Base-by-base conservation (phyloP, 2,113 vertebrate species). In the Zootoca vivipara region DNA sequence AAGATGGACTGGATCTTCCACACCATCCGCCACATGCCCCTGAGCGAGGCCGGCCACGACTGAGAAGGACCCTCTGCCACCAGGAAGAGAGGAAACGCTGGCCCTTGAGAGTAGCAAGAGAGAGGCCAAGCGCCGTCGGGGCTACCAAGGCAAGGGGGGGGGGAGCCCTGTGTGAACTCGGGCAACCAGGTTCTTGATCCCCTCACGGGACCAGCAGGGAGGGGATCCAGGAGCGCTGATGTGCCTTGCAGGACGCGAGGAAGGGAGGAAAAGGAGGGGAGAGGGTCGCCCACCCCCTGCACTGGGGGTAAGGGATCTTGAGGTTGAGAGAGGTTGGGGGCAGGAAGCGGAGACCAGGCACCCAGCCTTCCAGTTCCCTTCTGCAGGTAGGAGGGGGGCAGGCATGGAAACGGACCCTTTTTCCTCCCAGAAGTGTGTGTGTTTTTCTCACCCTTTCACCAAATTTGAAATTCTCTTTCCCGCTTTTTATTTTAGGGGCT, bases 1-100 rank as follows among this genome's bases (percentile, higher is more conserved):
- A 97, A 97, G 94, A 97, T 97, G 96, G 97, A 97, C 95, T 97
- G 97, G 97, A 97, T 97, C 91, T 97, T 97, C 90, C 97, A 97
- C 94, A 97, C 97, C 82, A 97, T 97, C 90, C 91, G 96, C 75
- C 96, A 97, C 94, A 97, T 97, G 96, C 96, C 96, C 87, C 46
- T 90, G 40, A 96, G 95, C 4, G 96, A 97, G 30, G 95, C 94
- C 64, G 93, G 86, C 91, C 83, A 74, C 18, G 83, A 83, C 90
- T 84, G 52, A 81, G 15, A 6, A 28, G 46, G 40, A 7, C 30
- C 16, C 20, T 16, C 5, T 10, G 38, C 35, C 38, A 16, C 13
- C 12, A 1, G 22, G n/a, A 35, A 52, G 64, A 77, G 46, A 13
- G 88, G 4, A 3, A 15, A 1, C 1, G 7, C 1, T 0, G 3